Evolutionary conservation across 2,888 invertebrate genomes (phyloP).

Genomic region (Synanthedon andrenaeformis): DNA sequence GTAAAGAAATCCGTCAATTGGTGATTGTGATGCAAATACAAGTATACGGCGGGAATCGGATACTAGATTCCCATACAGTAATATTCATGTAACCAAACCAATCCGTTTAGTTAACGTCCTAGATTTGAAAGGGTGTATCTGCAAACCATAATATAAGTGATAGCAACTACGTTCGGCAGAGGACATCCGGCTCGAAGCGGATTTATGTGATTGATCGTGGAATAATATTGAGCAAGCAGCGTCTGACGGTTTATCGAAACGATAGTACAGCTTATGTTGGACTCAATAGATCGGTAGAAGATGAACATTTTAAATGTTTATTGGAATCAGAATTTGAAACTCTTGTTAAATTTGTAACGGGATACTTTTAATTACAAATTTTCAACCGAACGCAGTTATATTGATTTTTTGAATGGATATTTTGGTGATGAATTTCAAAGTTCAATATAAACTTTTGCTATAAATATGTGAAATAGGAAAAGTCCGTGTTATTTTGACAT

Average conservation of each 20-base stretch:
- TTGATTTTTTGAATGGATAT: too few relatives aligned
- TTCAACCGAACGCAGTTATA: too few relatives aligned
- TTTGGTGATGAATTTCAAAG: too few relatives aligned
- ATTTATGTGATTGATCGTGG: background rate
- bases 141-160: background rate
- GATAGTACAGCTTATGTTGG: background rate
- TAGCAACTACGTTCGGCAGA: background rate
- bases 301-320: background rate
- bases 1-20: too few relatives aligned
- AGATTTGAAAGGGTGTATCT: background rate
- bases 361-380: background rate
- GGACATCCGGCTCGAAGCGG: background rate
- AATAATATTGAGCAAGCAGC: background rate
- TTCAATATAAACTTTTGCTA: too few relatives aligned
- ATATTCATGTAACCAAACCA: too few relatives aligned
- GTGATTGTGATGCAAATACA: too few relatives aligned
- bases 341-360: background rate
- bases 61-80: too few relatives aligned
- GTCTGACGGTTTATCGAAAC: background rate
- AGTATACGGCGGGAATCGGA: too few relatives aligned
- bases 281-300: background rate
- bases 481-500: too few relatives aligned
- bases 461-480: too few relatives aligned
- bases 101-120: too few relatives aligned
- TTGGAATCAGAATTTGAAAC: background rate